Percentiles rank a stretch among this genome's conserved stretches.
These are phyloP conservation scores for Gallinago paraguaiae DNA, from an alignment of 2,113 vertebrate species.

Conservation along the genomic window DNA sequence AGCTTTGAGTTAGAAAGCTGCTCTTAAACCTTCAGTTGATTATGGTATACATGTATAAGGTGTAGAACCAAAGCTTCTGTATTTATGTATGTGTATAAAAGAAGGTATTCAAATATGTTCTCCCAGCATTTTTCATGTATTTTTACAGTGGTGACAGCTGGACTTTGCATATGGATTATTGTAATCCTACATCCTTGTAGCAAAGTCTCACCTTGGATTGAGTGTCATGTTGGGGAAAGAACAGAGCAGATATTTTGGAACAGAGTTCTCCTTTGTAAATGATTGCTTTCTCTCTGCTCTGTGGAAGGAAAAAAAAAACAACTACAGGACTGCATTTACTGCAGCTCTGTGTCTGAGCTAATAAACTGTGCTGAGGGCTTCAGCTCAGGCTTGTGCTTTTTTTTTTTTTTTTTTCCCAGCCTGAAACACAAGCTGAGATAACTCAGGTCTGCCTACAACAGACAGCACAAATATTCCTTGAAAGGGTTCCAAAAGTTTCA, in stretches of 20 bases:
- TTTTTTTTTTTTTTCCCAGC: neutral
- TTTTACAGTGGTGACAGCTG: neutral
- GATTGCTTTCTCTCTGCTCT: neutral
- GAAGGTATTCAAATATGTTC: neutral
- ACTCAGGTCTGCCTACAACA: neutral
- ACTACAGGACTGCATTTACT: slow-evolving; percentile 1
- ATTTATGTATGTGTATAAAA: neutral
- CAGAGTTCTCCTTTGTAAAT: neutral
- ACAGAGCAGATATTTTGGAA: neutral
- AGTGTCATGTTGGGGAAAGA: neutral
- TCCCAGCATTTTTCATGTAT: neutral
- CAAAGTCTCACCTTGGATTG: neutral
- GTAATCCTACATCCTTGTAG: neutral
- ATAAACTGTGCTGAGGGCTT: slow-evolving; percentile 11
- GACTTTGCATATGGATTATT: neutral
- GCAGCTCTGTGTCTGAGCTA: slow-evolving; percentile 10
- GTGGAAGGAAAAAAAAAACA: neutral
- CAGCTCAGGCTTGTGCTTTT: neutral
- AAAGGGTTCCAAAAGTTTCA: neutral
- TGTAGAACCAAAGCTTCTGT: neutral
- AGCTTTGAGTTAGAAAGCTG: neutral
- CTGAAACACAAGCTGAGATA: slow-evolving; percentile 11
- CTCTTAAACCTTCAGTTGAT: neutral
- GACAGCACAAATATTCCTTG: neutral
- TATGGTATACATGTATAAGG: neutral